Evolutionary conservation across 2,797 vertebrate genomes (phyloP).

Genomic region (Clamator glandarius): DNA sequence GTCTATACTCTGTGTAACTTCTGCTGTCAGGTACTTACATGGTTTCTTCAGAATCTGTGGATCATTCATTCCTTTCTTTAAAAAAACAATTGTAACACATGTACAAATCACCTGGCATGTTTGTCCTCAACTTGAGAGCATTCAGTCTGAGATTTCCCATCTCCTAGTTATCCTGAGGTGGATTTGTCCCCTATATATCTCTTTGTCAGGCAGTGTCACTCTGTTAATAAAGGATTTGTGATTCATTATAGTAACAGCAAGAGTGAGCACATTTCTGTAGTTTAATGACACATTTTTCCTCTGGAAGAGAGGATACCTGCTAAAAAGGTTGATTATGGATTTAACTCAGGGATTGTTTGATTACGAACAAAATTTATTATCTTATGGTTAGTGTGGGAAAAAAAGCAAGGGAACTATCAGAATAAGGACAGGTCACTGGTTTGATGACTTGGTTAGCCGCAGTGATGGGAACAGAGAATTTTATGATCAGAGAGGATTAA

Average conservation of each 20-base stretch:
- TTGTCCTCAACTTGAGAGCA: not conserved
- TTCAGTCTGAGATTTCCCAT: not conserved
- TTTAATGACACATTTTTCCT: not conserved
- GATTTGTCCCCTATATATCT: not conserved
- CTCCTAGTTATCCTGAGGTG: not conserved
- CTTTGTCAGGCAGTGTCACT: not conserved
- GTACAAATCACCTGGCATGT: not conserved
- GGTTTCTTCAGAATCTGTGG: too few species aligned
- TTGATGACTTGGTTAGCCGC: not conserved
- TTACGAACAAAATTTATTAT: not conserved
- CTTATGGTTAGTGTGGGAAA: constrained; percentile 7
- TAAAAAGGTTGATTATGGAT: not conserved
- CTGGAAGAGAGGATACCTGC: not conserved
- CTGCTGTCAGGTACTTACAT: too few species aligned
- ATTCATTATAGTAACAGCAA: not conserved
- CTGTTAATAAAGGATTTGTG: not conserved
- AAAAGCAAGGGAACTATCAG: not conserved
- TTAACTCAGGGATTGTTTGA: not conserved
- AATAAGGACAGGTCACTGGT: not conserved
- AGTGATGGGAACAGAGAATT: constrained; percentile 20
- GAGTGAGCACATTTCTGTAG: not conserved
- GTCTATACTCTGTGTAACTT: too few species aligned
- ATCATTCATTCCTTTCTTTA: not conserved
- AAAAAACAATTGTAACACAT: not conserved
- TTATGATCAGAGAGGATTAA: constrained; percentile 43